These are phyloP conservation scores for Cosmia pyralina DNA, from an alignment of 2,888 invertebrate species.

Conservation along the genomic window DNA sequence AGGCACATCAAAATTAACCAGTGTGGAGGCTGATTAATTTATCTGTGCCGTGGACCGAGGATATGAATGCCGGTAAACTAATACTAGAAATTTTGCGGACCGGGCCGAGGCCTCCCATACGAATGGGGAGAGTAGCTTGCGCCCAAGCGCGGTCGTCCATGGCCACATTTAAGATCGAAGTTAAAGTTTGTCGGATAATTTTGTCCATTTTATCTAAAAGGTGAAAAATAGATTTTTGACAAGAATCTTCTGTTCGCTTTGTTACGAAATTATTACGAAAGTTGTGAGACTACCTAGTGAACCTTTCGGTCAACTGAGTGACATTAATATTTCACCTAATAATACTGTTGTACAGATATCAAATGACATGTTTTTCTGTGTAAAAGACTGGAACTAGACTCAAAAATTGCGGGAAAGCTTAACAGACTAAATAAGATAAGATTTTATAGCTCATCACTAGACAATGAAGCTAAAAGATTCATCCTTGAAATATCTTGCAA, in stretches of 20 bases:
- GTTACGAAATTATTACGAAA: not conserved
- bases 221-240: no score
- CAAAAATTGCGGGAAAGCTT: not conserved
- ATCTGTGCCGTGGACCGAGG: no score
- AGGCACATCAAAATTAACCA: no score
- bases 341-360: not conserved
- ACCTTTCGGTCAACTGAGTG: not conserved
- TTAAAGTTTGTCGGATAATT: no score
- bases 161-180: no score
- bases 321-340: not conserved
- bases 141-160: no score
- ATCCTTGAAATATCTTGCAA: conserved; percentile 82
- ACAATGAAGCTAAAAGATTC: conserved; percentile 66
- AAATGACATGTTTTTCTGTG: not conserved
- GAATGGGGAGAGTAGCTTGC: no score
- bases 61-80: no score
- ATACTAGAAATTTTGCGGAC: no score
- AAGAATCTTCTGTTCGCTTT: not conserved
- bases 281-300: not conserved
- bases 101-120: no score
- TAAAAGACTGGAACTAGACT: not conserved
- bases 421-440: not conserved
- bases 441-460: conserved; percentile 61
- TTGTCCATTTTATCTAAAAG: no score
- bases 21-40: no score